Evolutionary conservation across 2,113 vertebrate genomes (phyloP).

Genomic region (Oplegnathus fasciatus): DNA sequence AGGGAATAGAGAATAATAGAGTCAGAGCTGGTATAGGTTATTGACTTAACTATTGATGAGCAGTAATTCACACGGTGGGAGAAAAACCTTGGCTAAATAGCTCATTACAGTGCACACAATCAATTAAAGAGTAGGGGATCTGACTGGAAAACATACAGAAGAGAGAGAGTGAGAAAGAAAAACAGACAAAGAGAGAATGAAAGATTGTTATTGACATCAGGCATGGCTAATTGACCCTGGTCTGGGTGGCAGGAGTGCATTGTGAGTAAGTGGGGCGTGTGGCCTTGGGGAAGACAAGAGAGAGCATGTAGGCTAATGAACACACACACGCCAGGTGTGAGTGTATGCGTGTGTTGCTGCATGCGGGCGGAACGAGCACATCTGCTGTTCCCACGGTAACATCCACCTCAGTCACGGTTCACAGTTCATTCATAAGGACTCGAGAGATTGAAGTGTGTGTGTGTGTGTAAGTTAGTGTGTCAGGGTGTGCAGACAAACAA

Average conservation of each 20-base stretch:
- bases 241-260: slow-evolving; percentile 72
- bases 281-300: slow-evolving; percentile 72
- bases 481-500: not conserved
- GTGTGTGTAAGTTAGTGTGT: not conserved
- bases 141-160: slow-evolving; percentile 14
- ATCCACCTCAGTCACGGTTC: slow-evolving; percentile 72
- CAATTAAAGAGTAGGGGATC: slow-evolving; percentile 27
- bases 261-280: slow-evolving; percentile 82
- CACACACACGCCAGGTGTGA: slow-evolving; percentile 73
- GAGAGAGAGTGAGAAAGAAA: slow-evolving; percentile 22
- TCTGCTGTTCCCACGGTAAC: slow-evolving; percentile 78
- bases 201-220: slow-evolving; percentile 73
- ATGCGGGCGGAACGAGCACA: slow-evolving; percentile 51
- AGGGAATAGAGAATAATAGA: slow-evolving; percentile 9
- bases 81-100: slow-evolving; percentile 35
- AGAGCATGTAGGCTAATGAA: slow-evolving; percentile 76
- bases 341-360: slow-evolving; percentile 24
- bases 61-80: slow-evolving; percentile 24
- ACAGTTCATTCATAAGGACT: slow-evolving; percentile 66
- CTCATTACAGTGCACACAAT: slow-evolving; percentile 43
- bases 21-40: slow-evolving; percentile 31
- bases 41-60: slow-evolving; percentile 53
- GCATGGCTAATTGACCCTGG: slow-evolving; percentile 78
- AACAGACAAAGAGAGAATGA: slow-evolving; percentile 32
- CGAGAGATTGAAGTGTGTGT: slow-evolving; percentile 33